phyloP scores from a whole-genome alignment of 2,888 invertebrate species.

The Bimastos eiseni region DNA sequence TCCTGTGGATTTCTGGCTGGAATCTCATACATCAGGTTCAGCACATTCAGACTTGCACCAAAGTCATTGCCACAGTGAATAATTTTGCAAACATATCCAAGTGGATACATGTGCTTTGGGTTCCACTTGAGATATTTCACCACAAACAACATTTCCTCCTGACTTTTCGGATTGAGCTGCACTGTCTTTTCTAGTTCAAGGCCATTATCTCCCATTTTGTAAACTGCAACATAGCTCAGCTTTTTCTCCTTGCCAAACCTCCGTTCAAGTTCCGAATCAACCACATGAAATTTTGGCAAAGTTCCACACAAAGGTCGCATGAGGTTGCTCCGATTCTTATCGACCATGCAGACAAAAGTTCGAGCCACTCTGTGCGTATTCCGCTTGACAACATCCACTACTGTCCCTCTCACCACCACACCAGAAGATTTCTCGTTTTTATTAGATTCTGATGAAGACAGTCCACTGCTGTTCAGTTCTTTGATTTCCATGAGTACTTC shows the following conservation, averaged over 20 bases:
- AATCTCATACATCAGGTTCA: constrained; percentile 51
- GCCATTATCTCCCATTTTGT: constrained; percentile 35
- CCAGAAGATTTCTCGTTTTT: neutral
- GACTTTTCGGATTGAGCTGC: constrained; percentile 43
- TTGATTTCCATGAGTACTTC: constrained; percentile 30
- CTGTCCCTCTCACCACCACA: constrained; percentile 46
- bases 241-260: constrained; percentile 63
- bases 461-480: neutral
- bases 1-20: constrained; percentile 38
- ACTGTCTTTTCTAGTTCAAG: constrained; percentile 50
- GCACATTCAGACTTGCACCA: constrained; percentile 45
- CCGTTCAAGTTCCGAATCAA: neutral
- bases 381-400: constrained; percentile 52
- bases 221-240: constrained; percentile 1
- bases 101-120: constrained; percentile 46
- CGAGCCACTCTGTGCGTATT: constrained; percentile 47
- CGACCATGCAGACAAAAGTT: constrained; percentile 53
- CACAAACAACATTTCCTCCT: constrained; percentile 50
- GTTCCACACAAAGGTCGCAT: constrained; percentile 52
- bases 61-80: constrained; percentile 46
- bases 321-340: constrained; percentile 50
- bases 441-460: neutral
- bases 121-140: constrained; percentile 55
- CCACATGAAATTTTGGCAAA: constrained; percentile 44
- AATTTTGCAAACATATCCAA: constrained; percentile 54